phyloP scores from a whole-genome alignment of 2,113 vertebrate species.

The Corapipo altera region DNA sequence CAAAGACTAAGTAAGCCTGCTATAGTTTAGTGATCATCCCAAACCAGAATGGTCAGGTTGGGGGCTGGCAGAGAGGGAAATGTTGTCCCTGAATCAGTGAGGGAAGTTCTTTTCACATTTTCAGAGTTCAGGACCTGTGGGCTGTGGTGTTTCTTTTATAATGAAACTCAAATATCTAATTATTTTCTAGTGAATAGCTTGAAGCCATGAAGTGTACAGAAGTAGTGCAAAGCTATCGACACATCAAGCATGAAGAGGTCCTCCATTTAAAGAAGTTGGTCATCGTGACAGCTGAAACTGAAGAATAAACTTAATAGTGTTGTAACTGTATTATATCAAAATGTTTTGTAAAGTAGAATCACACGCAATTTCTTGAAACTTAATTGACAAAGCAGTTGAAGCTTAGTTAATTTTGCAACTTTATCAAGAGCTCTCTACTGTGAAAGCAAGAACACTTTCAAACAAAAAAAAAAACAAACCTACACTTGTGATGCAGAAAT shows the following conservation, averaged over 20 bases:
- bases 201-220: background rate
- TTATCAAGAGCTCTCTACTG: background rate
- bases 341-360: background rate
- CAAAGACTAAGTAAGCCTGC: background rate
- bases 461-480: background rate
- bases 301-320: background rate
- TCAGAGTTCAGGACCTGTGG: background rate
- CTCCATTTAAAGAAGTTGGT: background rate
- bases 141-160: background rate
- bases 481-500: background rate
- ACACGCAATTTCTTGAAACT: background rate
- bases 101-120: background rate
- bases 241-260: background rate
- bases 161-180: background rate
- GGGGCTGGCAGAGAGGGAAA: background rate
- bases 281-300: background rate
- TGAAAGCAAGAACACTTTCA: background rate
- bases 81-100: background rate
- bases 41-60: background rate
- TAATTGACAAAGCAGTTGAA: background rate
- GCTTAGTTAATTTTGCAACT: background rate
- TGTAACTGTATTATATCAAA: background rate
- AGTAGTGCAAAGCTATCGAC: background rate
- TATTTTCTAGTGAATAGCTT: background rate
- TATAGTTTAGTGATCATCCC: background rate